These are phyloP conservation scores for Papilio aristodemus DNA, from an alignment of 1,140 invertebrate genomes.

Conservation along the genomic window DNA sequence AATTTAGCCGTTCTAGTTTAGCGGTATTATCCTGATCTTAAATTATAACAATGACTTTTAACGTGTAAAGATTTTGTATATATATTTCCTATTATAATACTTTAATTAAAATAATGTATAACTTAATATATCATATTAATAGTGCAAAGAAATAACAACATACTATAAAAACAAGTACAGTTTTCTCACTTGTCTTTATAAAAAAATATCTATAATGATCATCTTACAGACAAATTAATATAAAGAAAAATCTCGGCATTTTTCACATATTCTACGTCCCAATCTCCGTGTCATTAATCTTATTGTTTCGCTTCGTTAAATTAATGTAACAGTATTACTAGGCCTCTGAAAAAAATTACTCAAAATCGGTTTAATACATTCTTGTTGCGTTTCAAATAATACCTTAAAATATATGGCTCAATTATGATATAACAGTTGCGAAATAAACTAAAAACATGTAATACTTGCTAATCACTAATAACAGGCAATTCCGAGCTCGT, in stretches of 20 bases:
- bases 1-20: slow-evolving; percentile 12
- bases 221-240: slow-evolving; percentile 12
- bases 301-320: not conserved
- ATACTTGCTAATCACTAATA: not conserved
- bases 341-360: no score
- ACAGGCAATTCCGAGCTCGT: not conserved
- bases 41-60: slow-evolving; percentile 1
- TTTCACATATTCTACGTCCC: slow-evolving; percentile 2
- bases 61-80: not conserved
- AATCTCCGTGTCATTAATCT: slow-evolving; percentile 5
- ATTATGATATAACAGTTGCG: not conserved
- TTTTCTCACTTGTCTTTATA: no score
- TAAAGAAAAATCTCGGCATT: not conserved
- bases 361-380: no score
- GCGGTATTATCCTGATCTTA: slow-evolving; percentile 7
- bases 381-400: no score
- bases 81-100: no score
- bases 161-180: no score
- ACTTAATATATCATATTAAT: no score
- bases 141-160: no score
- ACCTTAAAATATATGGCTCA: no score
- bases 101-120: no score
- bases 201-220: no score
- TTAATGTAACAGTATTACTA: slow-evolving; percentile 7
- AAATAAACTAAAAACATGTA: not conserved